Evolutionary conservation across 2,113 vertebrate genomes (phyloP).

Genomic region (Recurvirostra avosetta): DNA sequence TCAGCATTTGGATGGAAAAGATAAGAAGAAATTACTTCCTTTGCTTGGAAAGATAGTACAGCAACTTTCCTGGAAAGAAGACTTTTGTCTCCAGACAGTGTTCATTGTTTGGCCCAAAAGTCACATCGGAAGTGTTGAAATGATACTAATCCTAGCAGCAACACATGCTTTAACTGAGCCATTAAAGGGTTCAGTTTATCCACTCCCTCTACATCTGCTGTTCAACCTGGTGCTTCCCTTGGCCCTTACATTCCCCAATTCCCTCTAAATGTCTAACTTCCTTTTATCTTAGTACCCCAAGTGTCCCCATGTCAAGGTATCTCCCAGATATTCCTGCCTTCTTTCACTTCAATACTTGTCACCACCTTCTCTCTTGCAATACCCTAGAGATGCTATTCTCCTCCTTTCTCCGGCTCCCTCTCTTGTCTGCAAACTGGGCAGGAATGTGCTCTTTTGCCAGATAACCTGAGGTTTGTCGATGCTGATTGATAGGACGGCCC

Average conservation of each 20-base stretch:
- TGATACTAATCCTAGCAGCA: background rate
- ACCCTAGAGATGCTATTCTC: background rate
- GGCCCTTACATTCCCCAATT: background rate
- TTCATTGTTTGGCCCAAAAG: background rate
- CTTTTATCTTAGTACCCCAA: rapidly evolving
- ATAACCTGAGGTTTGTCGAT: background rate
- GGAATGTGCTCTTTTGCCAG: background rate
- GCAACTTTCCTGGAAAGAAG: background rate
- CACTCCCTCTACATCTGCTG: background rate
- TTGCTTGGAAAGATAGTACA: background rate
- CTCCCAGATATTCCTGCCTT: background rate
- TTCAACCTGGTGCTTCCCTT: background rate
- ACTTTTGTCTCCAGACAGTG: background rate
- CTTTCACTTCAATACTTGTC: background rate
- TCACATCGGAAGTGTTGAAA: background rate
- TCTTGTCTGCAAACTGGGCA: background rate
- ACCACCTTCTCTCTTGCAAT: background rate
- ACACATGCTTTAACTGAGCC: background rate
- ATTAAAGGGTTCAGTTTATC: background rate
- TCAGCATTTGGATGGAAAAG: background rate
- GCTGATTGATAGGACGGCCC: background rate
- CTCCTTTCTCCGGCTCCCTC: background rate
- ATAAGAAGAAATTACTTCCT: background rate
- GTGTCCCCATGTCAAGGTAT: background rate
- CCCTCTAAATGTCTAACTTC: background rate